Base-by-base conservation (phyloP, 64 coral and sea anemone species). In the Orbicella faveolata region DNA sequence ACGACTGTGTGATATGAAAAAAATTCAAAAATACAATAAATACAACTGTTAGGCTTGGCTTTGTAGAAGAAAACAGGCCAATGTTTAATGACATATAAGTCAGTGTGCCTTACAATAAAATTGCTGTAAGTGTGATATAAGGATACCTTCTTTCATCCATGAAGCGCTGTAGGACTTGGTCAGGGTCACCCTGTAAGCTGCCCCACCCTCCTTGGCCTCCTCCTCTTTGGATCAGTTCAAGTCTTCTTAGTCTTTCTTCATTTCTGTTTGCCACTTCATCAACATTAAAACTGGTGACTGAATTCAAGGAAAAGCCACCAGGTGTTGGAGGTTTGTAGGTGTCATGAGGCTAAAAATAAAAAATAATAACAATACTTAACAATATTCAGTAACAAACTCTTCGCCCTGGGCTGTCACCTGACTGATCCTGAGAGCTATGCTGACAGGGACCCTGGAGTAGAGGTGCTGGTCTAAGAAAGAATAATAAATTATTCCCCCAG, bases 241-340 rank as follows among this genome's bases (percentile, higher is more conserved):
- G 89, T 87, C 91, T 75, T 39, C 65, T 83, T 36, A 99, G 91
- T 59, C 97, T 88, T 21, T 95, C 97, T 66, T 99, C 97, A 54
- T 99, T 99, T 53, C 78, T 96, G 16, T 80, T 74, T 37, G 97
- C 97, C 25, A 99, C 83, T 79, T 93, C 94, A 69, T 99, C 97
- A 1, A 99, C 97, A 78, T 99, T 99, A 77, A 99, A 99, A 82
- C 97, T 99, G 87, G 97, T 96, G 13, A 99, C 97, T 21, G 97
- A 99, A 82, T 99, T 95, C 13, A 99, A 77, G 2, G 97, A 99
- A 52, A 89, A 95, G 13, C 97, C 97, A 33, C 97, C 97, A 53
- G 97, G 97, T 3, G 97, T 99, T 23, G 91, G 93, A 7, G 97
- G 94, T 77, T 99, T 99, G 79, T 96, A 91, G 9, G 89, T 87